A percentile compares a stretch with the other conserved stretches of the same genome.
These are phyloP conservation scores for Protophormia terraenovae DNA, from an alignment of 2,888 invertebrate genomes.

Conservation along the genomic window DNA sequence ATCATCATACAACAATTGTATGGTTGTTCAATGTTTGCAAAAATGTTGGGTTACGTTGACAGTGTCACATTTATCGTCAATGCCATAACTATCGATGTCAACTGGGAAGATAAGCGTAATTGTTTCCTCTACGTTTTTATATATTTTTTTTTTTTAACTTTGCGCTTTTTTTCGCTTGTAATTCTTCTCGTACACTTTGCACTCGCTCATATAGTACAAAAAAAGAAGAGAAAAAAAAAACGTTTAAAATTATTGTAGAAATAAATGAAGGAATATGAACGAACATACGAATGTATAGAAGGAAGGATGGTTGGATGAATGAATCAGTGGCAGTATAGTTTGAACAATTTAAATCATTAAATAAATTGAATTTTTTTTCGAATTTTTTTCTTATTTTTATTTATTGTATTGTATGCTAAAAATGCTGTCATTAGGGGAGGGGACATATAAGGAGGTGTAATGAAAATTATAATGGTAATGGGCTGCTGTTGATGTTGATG, in stretches of 20 bases:
- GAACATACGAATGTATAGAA: not conserved
- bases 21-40: slow-evolving; percentile 33
- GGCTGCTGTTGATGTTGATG: not conserved
- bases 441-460: not conserved
- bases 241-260: slow-evolving; percentile 29
- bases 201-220: not conserved
- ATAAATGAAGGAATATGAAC: not conserved
- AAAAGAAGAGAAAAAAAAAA: not conserved
- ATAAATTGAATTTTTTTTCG: slow-evolving; percentile 59
- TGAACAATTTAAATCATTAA: slow-evolving; percentile 65
- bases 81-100: slow-evolving; percentile 68
- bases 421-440: slow-evolving; percentile 9
- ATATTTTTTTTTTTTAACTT: not conserved
- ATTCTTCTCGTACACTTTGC: slow-evolving; percentile 36
- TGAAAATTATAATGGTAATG: not conserved
- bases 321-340: slow-evolving; percentile 57
- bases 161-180: slow-evolving; percentile 36
- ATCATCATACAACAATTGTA: slow-evolving; percentile 49
- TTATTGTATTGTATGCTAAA: slow-evolving; percentile 23
- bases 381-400: slow-evolving; percentile 9
- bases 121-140: slow-evolving; percentile 59
- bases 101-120: slow-evolving; percentile 67
- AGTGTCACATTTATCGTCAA: slow-evolving; percentile 66
- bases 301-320: slow-evolving; percentile 15
- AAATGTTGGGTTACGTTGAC: slow-evolving; percentile 52